phyloP scores from a whole-genome alignment of 2,797 vertebrate genomes.

The Pseudotriccus pelzelni region DNA sequence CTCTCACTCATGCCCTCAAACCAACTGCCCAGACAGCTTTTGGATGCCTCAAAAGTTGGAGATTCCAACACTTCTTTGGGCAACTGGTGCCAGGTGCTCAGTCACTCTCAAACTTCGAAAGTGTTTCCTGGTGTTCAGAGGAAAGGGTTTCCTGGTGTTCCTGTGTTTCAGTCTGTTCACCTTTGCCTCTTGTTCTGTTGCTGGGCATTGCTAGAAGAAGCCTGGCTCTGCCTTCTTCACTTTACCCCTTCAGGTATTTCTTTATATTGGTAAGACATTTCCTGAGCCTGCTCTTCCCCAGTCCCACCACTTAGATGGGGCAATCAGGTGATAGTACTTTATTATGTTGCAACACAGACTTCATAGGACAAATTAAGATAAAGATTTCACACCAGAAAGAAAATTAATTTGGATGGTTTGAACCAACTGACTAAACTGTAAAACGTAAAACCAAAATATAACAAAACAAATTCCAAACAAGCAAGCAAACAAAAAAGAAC shows the following conservation, averaged over 20 bases:
- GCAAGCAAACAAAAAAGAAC: not conserved
- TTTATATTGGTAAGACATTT: not conserved
- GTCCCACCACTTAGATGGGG: not conserved
- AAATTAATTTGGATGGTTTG: not conserved
- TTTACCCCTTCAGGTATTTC: not conserved
- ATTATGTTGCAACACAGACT: not conserved
- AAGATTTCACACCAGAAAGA: not conserved
- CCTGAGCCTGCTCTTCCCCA: not conserved
- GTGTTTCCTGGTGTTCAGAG: not conserved
- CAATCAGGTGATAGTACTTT: not conserved
- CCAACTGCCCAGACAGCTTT: not conserved
- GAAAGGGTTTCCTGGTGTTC: not conserved
- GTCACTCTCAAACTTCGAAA: not conserved
- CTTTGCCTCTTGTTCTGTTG: not conserved
- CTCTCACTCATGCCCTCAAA: not conserved
- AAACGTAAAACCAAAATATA: not conserved
- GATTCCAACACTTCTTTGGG: not conserved
- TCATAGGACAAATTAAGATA: not conserved
- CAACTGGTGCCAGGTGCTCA: not conserved
- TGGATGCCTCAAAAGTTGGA: not conserved
- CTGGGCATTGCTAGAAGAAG: not conserved
- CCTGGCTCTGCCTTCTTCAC: accelerated
- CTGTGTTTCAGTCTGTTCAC: not conserved
- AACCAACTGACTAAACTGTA: not conserved
- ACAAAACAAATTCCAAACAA: not conserved